A percentile compares a stretch with the other conserved stretches of the same genome.
phyloP scores from a whole-genome alignment of 2,113 vertebrate species.

The Sylvia atricapilla region DNA sequence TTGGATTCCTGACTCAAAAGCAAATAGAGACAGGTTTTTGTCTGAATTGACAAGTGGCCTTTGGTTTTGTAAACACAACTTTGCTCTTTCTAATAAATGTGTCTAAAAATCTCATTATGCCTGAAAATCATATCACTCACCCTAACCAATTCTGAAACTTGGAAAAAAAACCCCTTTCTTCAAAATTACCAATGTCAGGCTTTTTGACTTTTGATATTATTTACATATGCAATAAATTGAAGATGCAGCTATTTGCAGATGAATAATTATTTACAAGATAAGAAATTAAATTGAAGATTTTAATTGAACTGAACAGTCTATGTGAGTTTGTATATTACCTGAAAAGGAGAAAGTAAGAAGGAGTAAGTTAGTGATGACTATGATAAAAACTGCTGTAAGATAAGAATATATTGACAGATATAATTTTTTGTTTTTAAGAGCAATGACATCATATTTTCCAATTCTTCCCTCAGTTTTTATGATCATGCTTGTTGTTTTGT shows the following conservation, averaged over 20 bases:
- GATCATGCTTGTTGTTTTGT: neutral
- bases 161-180: neutral
- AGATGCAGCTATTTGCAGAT: neutral
- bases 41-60: neutral
- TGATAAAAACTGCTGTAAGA: neutral
- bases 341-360: neutral
- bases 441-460: neutral
- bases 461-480: neutral
- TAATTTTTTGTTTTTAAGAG: neutral
- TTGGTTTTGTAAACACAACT: neutral
- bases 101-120: neutral
- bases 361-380: neutral
- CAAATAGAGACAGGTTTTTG: neutral
- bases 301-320: neutral
- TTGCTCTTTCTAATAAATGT: neutral
- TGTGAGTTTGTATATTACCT: neutral
- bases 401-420: neutral
- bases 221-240: neutral
- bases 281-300: neutral
- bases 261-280: neutral
- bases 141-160: neutral
- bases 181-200: neutral
- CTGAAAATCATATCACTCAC: neutral
- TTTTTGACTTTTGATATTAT: neutral
- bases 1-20: neutral